These are phyloP conservation scores for Scomberomorus guttatus DNA, from an alignment of 2,797 vertebrate species.

Conservation along the genomic window DNA sequence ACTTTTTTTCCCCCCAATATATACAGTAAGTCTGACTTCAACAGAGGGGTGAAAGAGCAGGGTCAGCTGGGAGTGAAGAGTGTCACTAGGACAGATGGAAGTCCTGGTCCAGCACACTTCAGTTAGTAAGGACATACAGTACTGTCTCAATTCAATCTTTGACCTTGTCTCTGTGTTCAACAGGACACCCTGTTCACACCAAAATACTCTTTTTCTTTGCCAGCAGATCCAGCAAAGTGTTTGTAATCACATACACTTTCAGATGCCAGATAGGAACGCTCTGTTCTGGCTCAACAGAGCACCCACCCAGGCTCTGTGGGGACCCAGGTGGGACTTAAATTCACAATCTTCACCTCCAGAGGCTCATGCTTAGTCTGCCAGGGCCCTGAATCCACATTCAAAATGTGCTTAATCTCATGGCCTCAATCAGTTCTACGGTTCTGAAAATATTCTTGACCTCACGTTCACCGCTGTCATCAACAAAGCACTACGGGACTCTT, in stretches of 20 bases:
- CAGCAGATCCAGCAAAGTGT: constrained; percentile 36
- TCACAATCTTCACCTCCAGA: constrained; percentile 38
- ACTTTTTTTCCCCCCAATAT: neutral
- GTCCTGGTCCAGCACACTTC: constrained; percentile 10
- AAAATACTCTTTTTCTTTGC: neutral
- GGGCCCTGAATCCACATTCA: constrained; percentile 30
- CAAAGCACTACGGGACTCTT: constrained; percentile 53
- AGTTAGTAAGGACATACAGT: constrained; percentile 2
- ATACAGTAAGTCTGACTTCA: neutral
- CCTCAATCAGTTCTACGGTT: constrained; percentile 43
- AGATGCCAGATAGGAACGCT: constrained; percentile 28
- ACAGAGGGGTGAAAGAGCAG: neutral
- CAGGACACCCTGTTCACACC: constrained; percentile 1
- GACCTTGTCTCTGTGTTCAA: constrained; percentile 29
- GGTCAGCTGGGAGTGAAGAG: neutral
- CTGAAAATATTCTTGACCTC: constrained; percentile 54
- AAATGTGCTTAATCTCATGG: constrained; percentile 36
- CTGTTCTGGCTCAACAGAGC: constrained; percentile 42
- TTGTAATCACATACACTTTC: constrained; percentile 50
- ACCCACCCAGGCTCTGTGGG: constrained; percentile 12
- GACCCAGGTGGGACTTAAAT: constrained; percentile 55
- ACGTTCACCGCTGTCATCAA: constrained; percentile 30
- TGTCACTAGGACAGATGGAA: neutral
- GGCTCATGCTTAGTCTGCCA: constrained; percentile 22
- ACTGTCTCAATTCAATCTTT: constrained; percentile 28